Evolutionary conservation across 2,797 vertebrate genomes (phyloP).

Genomic region (Brotula barbata): DNA sequence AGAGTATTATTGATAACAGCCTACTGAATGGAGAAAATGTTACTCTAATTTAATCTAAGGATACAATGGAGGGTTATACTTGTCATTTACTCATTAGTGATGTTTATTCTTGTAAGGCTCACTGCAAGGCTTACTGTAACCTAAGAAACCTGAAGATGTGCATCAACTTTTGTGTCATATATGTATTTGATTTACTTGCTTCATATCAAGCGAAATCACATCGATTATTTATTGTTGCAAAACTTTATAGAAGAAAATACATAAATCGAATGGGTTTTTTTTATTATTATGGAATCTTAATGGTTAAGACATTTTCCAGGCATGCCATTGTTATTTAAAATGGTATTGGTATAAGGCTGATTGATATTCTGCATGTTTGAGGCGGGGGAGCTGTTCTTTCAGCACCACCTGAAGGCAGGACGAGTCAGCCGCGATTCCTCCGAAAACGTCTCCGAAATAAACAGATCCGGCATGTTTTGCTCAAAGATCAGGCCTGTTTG

Average conservation of each 20-base stretch:
- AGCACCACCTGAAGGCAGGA: conserved; percentile 65
- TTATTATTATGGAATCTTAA: too few species aligned
- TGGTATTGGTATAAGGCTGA: conserved; percentile 19
- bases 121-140: neutral
- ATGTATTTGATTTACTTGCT: neutral
- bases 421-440: neutral
- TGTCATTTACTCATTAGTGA: neutral
- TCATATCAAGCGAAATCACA: neutral
- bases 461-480: conserved; percentile 25
- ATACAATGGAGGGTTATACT: too few species aligned
- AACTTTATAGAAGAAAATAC: too few species aligned
- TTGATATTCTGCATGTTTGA: conserved; percentile 10
- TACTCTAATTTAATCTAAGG: too few species aligned
- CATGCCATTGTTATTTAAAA: conserved; percentile 22
- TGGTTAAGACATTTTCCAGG: too few species aligned
- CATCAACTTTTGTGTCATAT: conserved; percentile 1
- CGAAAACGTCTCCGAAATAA: conserved; percentile 20
- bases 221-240: too few species aligned
- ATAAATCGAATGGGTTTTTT: too few species aligned
- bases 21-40: too few species aligned
- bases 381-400: conserved; percentile 65
- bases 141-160: neutral
- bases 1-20: too few species aligned
- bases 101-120: neutral
- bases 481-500: conserved; percentile 45